Conservation (phyloP, 2,797 vertebrate species). For the Dendrocincla tyrannina region DNA sequence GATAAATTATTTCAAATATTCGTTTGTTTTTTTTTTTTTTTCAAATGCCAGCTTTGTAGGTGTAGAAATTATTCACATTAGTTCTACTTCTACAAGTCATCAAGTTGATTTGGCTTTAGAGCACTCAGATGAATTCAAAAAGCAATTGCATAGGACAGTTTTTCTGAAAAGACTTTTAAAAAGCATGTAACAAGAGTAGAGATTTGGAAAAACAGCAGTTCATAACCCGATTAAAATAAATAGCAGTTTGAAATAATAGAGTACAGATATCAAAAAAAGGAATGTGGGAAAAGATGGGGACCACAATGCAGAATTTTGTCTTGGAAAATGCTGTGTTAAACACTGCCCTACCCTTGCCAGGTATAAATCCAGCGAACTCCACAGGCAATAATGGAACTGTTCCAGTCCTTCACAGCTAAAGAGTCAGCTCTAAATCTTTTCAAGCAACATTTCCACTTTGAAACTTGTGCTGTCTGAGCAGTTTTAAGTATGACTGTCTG, state of each 20-base stretch:
- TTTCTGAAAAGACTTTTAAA: background rate
- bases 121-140: background rate
- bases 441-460: background rate
- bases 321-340: background rate
- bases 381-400: background rate
- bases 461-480: background rate
- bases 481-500: background rate
- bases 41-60: background rate
- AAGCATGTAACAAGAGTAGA: background rate
- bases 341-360: background rate
- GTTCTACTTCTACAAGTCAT: background rate
- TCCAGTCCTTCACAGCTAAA: conserved; percentile 15
- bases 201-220: background rate
- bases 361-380: conserved; percentile 4
- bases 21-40: background rate
- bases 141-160: background rate
- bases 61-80: background rate
- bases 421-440: conserved; percentile 6
- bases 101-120: background rate
- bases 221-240: background rate
- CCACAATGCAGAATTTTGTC: background rate
- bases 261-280: background rate
- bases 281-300: background rate
- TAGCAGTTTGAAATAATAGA: background rate
- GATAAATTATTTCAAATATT: background rate